These are phyloP conservation scores for Seladonia tumulorum DNA, from an alignment of 2,888 invertebrate species.

Conservation along the genomic window DNA sequence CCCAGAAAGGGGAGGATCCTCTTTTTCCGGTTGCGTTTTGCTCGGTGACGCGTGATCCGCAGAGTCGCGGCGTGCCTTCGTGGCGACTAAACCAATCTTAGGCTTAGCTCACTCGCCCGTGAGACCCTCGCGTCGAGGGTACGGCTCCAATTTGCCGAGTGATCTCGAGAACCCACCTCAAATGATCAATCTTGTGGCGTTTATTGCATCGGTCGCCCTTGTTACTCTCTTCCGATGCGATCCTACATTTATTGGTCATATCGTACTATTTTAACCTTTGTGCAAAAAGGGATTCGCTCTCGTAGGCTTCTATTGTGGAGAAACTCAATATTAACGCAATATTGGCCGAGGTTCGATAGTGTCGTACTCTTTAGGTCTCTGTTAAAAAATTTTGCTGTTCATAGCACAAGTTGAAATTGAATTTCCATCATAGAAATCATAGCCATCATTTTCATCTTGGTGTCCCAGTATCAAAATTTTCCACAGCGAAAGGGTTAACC, in stretches of 20 bases:
- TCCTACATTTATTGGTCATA: neutral
- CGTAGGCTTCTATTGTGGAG: too few relatives aligned
- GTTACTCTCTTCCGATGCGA: neutral
- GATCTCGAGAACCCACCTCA: slow-evolving; percentile 75
- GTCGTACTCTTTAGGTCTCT: too few relatives aligned
- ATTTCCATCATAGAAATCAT: too few relatives aligned
- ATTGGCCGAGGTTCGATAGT: too few relatives aligned
- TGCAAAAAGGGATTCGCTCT: too few relatives aligned
- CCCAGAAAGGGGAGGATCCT: slow-evolving; percentile 48
- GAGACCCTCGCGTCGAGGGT: slow-evolving; percentile 71
- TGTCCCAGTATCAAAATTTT: too few relatives aligned
- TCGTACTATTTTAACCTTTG: neutral
- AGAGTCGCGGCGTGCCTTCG: slow-evolving; percentile 81
- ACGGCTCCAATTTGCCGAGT: slow-evolving; percentile 80
- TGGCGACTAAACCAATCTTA: slow-evolving; percentile 84
- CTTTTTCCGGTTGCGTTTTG: slow-evolving; percentile 74
- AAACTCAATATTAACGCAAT: too few relatives aligned
- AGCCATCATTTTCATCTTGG: too few relatives aligned
- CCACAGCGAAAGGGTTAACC: too few relatives aligned
- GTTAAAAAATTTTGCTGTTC: too few relatives aligned
- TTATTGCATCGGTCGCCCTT: slow-evolving; percentile 48
- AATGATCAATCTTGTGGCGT: slow-evolving; percentile 76
- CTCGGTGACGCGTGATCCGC: slow-evolving; percentile 83
- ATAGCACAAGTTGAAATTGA: too few relatives aligned
- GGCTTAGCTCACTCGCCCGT: slow-evolving; percentile 82